Percentiles rank a stretch among this genome's conserved stretches.
Conservation (phyloP, 2,888 invertebrate species). For the Yponomeuta malinellus region DNA sequence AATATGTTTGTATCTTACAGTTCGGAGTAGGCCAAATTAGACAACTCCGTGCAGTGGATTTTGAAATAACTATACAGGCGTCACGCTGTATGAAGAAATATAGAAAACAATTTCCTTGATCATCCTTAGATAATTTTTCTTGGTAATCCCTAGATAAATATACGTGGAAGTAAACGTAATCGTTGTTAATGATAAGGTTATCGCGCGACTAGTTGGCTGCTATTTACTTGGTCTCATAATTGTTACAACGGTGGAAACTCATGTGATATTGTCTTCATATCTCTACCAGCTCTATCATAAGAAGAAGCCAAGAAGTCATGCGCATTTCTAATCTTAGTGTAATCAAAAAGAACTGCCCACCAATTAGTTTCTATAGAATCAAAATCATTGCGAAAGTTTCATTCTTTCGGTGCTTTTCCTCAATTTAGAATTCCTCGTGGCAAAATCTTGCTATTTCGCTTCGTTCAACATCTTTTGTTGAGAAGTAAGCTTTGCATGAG, state of each 20-base stretch:
- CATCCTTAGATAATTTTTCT: background rate
- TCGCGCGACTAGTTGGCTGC: too few relatives aligned
- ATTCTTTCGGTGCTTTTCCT: background rate
- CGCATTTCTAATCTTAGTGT: too few relatives aligned
- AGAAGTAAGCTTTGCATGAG: background rate
- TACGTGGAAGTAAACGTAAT: too few relatives aligned
- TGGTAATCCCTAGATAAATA: too few relatives aligned
- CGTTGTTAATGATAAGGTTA: too few relatives aligned
- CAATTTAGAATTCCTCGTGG: background rate
- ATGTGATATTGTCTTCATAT: too few relatives aligned
- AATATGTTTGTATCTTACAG: too few relatives aligned
- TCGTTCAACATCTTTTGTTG: background rate
- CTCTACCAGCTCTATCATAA: too few relatives aligned
- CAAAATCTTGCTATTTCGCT: background rate
- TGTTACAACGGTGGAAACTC: too few relatives aligned
- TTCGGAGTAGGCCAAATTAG: too few relatives aligned
- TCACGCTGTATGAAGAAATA: background rate
- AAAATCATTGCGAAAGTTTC: background rate
- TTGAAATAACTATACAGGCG: background rate
- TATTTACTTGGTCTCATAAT: too few relatives aligned
- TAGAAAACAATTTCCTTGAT: background rate
- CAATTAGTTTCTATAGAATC: background rate
- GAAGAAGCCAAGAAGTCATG: too few relatives aligned
- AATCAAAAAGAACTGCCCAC: background rate
- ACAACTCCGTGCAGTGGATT: background rate